Base-by-base conservation (phyloP, 2,888 invertebrate species). In the Drosophila parthenogenetica region DNA sequence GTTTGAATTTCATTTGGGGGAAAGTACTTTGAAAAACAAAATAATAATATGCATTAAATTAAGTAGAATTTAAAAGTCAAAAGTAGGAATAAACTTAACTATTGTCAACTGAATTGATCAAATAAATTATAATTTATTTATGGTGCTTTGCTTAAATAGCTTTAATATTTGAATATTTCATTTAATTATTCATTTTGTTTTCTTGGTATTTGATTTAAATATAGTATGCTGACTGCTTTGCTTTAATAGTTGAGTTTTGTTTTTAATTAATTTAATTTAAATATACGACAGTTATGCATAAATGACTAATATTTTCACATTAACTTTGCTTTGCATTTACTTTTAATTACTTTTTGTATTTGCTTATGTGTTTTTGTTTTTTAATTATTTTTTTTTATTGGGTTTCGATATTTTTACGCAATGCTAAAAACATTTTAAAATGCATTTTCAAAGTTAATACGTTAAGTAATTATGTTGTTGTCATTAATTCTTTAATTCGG, bases 201-300 rank as follows among this genome's bases (percentile, higher is more conserved):
- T 60, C 65, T 68, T 66, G 8, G 32, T 68, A 67, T 69, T 49
- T 57, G 59, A 49, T 59, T 64, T 75, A 74, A 75, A 73, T 50
- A 75, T 69, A n/a, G n/a, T n/a, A 78, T 81, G 74, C 75, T 86
- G 70, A 77, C 69, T 71, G 49, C 13, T 64, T 70, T 60, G 72
- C 50, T 66, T 75, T 74, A 64, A 72, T 60, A 60, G 60, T 64
- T 71, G 61, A 32, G 10, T 8, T 53, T 42, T 51, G 13, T 59
- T 67, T 75, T 81, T 80, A 76, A 71, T 79, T 79, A 83, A 86
- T 54, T 43, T 40, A 59, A 59, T 59, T 59, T 59, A 59, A 59
- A 50, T 51, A 72, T 89, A 90, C 87, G 89, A 90, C 89, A 90
- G 87, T 85, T 89, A 90, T 88, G 85, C 79, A 81, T 85, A 89